Conservation (phyloP, 2,888 invertebrate genomes). For the Cryptus armator region DNA sequence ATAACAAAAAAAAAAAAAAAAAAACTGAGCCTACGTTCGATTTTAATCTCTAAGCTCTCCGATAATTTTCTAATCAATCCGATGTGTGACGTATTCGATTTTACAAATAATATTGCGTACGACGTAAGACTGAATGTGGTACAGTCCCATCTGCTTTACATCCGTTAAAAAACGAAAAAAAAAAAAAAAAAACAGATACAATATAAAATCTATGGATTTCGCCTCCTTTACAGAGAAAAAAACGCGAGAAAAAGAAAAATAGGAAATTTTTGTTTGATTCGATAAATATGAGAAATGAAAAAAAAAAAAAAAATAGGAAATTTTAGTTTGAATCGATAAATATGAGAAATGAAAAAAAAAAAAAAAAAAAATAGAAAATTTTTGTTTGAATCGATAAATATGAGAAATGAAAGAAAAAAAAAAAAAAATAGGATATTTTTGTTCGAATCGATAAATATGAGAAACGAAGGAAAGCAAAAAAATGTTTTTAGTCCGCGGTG, state of each 20-base stretch:
- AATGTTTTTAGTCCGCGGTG: conserved; percentile 30
- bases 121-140: conserved; percentile 80
- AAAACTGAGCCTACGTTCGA: conserved; percentile 60
- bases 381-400: too few species aligned
- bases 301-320: too few species aligned
- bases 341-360: too few species aligned
- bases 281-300: too few species aligned
- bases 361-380: conserved; percentile 40
- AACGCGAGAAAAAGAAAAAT: conserved; percentile 19
- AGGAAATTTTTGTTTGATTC: conserved; percentile 53
- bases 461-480: too few species aligned
- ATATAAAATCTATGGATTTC: not conserved
- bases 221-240: conserved; percentile 10
- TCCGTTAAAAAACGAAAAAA: conserved; percentile 41
- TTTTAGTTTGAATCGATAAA: too few species aligned
- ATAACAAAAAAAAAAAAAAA: not conserved
- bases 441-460: too few species aligned
- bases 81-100: conserved; percentile 63
- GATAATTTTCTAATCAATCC: conserved; percentile 44
- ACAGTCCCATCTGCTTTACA: conserved; percentile 76
- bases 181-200: conserved; percentile 11
- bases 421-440: too few species aligned
- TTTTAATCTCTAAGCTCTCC: conserved; percentile 51
- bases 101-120: conserved; percentile 76
- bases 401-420: too few species aligned